Evolutionary conservation across 2,113 vertebrate species (phyloP).

Genomic region (Alaudala cheleensis): DNA sequence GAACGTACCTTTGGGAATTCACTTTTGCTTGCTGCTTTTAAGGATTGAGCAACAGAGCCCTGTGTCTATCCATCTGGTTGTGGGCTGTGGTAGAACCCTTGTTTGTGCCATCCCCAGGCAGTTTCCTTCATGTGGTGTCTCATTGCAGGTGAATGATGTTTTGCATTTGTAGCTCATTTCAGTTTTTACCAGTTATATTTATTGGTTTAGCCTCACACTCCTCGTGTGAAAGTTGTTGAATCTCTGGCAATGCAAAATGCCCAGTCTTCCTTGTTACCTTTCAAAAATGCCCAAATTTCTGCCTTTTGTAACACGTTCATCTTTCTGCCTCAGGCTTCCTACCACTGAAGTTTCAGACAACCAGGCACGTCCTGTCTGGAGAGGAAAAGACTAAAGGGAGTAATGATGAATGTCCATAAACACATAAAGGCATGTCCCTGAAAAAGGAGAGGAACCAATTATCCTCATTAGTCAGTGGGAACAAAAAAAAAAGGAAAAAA

Average conservation of each 20-base stretch:
- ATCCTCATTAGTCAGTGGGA: conserved; percentile 54
- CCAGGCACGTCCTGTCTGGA: conserved; percentile 45
- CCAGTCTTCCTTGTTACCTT: background rate
- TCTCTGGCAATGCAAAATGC: background rate
- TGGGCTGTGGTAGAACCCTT: background rate
- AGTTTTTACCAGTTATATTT: background rate
- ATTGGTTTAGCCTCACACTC: background rate
- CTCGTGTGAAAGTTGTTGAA: background rate
- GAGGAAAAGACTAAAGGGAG: conserved; percentile 57
- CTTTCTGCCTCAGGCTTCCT: conserved; percentile 35
- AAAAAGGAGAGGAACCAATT: conserved; percentile 62
- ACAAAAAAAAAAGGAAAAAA: background rate
- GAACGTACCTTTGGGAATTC: background rate
- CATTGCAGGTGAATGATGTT: background rate
- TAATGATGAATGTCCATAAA: conserved; percentile 58
- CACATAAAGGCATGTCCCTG: conserved; percentile 42
- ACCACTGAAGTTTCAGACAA: conserved; percentile 20
- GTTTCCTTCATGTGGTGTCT: background rate
- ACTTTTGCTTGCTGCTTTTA: background rate
- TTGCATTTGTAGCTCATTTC: background rate
- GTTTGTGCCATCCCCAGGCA: background rate
- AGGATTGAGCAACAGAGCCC: background rate
- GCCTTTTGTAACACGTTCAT: background rate
- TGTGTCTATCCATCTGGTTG: background rate
- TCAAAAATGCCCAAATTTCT: background rate